A percentile compares a stretch with the other conserved stretches of the same genome.
phyloP scores from a whole-genome alignment of 2,888 invertebrate species.

The Lasioglossum morio region DNA sequence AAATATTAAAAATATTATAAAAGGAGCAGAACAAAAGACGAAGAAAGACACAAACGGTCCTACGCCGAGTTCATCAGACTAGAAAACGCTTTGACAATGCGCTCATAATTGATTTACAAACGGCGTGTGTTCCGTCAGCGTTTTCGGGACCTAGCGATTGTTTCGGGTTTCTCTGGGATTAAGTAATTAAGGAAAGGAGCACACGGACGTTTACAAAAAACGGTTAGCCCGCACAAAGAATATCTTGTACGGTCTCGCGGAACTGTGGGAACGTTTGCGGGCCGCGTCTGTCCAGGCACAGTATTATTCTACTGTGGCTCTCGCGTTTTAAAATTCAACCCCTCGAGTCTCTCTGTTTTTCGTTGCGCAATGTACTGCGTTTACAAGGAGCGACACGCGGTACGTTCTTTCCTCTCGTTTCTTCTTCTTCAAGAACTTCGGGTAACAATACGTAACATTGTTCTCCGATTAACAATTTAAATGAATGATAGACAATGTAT shows the following conservation, averaged over 20 bases:
- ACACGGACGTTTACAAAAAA: background rate
- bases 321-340: conserved; percentile 19
- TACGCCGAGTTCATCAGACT: conserved; percentile 7
- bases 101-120: conserved; percentile 57
- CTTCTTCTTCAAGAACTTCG: background rate
- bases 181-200: conserved; percentile 38
- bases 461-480: too few species aligned
- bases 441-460: background rate
- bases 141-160: conserved; percentile 29
- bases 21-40: background rate
- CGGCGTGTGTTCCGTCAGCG: background rate
- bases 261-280: background rate
- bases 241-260: background rate
- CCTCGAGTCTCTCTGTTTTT: background rate
- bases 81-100: conserved; percentile 42
- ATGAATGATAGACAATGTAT: too few species aligned
- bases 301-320: conserved; percentile 25
- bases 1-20: background rate
- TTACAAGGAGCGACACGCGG: background rate
- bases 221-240: background rate
- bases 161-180: conserved; percentile 24
- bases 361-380: background rate
- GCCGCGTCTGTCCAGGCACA: conserved; percentile 11
- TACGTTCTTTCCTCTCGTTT: background rate
- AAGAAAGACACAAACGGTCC: background rate